Evolutionary conservation across 2,113 vertebrate genomes (phyloP).

Genomic region (Pagrus major): DNA sequence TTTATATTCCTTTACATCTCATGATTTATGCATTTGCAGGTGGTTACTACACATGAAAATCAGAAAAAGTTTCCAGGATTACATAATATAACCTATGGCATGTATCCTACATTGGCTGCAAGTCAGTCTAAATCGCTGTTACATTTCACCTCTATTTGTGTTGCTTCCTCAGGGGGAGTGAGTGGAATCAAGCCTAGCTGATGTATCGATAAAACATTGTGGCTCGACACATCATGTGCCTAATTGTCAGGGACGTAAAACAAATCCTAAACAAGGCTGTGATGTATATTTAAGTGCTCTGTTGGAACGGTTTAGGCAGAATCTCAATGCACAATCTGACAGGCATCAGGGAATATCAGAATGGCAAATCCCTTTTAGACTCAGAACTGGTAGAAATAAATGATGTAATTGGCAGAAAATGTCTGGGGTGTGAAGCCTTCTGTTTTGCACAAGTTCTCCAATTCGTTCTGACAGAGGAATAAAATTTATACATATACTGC

Average conservation of each 20-base stretch:
- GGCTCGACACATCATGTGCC: slow-evolving; percentile 24
- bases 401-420: slow-evolving; percentile 79
- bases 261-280: slow-evolving; percentile 65
- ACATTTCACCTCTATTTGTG: slow-evolving; percentile 21
- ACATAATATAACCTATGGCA: slow-evolving; percentile 23
- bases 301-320: slow-evolving; percentile 42
- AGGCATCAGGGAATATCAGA: slow-evolving; percentile 62
- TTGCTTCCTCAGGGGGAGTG: not conserved
- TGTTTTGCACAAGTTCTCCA: slow-evolving; percentile 55
- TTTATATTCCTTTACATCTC: slow-evolving; percentile 16
- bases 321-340: slow-evolving; percentile 56
- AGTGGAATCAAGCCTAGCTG: slow-evolving; percentile 1
- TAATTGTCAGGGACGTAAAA: slow-evolving; percentile 60
- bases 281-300: slow-evolving; percentile 65
- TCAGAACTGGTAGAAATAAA: slow-evolving; percentile 60
- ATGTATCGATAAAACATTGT: slow-evolving; percentile 44
- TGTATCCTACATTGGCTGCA: slow-evolving; percentile 23
- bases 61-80: not conserved
- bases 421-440: slow-evolving; percentile 54
- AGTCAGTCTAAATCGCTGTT: slow-evolving; percentile 1
- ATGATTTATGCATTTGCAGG: slow-evolving; percentile 28
- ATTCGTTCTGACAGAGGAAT: slow-evolving; percentile 50
- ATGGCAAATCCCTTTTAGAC: slow-evolving; percentile 55
- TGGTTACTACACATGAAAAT: slow-evolving; percentile 8
- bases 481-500: slow-evolving; percentile 58